Evolutionary conservation across 1,140 invertebrate species (phyloP), one percentile per base, ranked within the genome.

Genomic region (Psix sp.): DNA sequence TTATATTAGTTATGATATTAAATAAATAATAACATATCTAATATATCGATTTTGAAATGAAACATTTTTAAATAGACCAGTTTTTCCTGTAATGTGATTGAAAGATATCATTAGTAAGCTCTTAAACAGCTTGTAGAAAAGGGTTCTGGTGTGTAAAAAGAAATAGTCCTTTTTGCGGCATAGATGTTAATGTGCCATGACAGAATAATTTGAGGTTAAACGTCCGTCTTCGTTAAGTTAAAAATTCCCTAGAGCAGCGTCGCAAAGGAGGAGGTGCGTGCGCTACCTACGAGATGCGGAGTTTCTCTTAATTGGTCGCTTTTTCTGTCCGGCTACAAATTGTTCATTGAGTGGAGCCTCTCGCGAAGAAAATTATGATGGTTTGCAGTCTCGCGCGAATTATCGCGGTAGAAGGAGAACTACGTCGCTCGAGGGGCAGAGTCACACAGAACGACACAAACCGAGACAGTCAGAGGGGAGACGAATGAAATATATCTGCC

Each of bases 241-340:
- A 81, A 80, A 81, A 80, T n/a, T n/a, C n/a, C n/a, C n/a, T n/a
- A n/a, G n/a, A n/a, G n/a, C n/a, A n/a, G n/a, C n/a, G n/a, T 76
- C 43, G 36, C 35, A 2, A 38, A 36, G 48, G 29, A 49, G 51
- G 56, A 49, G 59, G 70, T 57, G 51, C 51, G 59, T 56, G 51
- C 52, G 57, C 68, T 75, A 75, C 67, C 68, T 67, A 68, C 57
- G 29, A 66, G 42, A 33, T 65, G 60, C 48, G 62, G 73, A 81
- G 82, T 84, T 84, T 80, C 82, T 82, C 80, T 84, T 86, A 86
- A 86, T 86, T 85, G 82, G 76, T 80, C 73, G 43, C 74, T 86
- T 86, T 85, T 86, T 85, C 77, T 77, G 68, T 21, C 31, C 48
- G 43, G 65, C 52, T 79, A 85, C 84, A 86, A 86, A 86, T 86